These are phyloP conservation scores for Drosophila nikananu DNA, from an alignment of 1,140 invertebrate genomes.

Conservation along the genomic window DNA sequence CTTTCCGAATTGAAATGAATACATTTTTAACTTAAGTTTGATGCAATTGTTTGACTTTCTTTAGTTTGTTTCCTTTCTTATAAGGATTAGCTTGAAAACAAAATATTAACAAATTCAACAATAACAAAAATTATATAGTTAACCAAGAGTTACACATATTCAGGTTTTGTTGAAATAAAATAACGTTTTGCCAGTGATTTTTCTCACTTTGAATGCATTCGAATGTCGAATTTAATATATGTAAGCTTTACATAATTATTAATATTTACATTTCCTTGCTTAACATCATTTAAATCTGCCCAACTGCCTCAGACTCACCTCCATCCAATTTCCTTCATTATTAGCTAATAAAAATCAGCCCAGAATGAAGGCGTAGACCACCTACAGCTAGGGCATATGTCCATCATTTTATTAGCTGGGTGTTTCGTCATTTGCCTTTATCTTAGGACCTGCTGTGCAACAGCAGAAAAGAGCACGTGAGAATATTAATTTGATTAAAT, in stretches of 20 bases:
- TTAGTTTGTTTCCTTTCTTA: too few species aligned
- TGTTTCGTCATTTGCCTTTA: background rate
- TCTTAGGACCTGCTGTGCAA: constrained; percentile 47
- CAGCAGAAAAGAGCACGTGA: constrained; percentile 69
- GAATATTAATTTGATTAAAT: constrained; percentile 84
- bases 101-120: too few species aligned
- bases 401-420: constrained; percentile 36
- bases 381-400: constrained; percentile 33
- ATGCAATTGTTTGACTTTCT: too few species aligned
- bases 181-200: too few species aligned
- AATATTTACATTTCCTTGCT: background rate
- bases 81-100: too few species aligned
- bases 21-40: too few species aligned
- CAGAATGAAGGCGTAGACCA: constrained; percentile 8
- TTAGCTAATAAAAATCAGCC: constrained; percentile 1
- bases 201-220: too few species aligned
- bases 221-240: too few species aligned
- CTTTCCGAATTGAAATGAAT: too few species aligned
- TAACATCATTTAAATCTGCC: background rate
- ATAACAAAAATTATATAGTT: too few species aligned
- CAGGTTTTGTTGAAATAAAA: too few species aligned
- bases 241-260: background rate
- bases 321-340: background rate
- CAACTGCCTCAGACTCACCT: background rate
- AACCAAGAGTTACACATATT: too few species aligned